A percentile compares a stretch with the other conserved stretches of the same genome.
Evolutionary conservation across 2,888 invertebrate genomes (phyloP).

Genomic region (Leucophora obtusa): DNA sequence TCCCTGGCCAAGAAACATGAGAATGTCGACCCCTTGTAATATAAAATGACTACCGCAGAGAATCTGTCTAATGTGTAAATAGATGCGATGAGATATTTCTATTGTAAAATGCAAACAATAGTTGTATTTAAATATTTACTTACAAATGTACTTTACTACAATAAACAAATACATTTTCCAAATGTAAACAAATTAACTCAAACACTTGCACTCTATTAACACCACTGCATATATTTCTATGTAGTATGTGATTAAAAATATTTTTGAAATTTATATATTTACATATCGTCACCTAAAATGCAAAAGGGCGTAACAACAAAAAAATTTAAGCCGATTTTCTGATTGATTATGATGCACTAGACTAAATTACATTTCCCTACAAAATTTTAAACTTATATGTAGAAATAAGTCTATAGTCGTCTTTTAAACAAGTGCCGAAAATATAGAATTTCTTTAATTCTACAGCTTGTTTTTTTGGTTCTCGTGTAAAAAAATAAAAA

Average conservation of each 20-base stretch:
- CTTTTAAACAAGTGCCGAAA: no score
- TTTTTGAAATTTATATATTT: conserved; percentile 23
- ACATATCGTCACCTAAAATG: no score
- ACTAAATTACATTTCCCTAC: no score
- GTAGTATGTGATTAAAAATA: background rate
- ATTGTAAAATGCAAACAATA: conserved; percentile 27
- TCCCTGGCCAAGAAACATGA: background rate
- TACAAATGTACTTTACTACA: background rate
- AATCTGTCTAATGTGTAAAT: background rate
- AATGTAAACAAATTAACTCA: background rate
- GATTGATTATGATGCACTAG: no score
- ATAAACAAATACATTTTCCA: background rate
- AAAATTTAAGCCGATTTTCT: no score
- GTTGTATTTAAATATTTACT: conserved; percentile 18
- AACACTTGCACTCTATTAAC: background rate
- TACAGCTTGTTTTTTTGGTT: no score
- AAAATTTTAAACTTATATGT: no score
- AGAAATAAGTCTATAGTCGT: no score
- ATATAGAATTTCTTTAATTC: no score
- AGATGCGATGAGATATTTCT: background rate
- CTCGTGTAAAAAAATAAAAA: no score
- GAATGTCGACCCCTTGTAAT: background rate
- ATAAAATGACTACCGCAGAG: background rate
- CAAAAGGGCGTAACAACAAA: no score
- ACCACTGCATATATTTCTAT: background rate